phyloP scores from a whole-genome alignment of 2,113 vertebrate species.

The Burhinus bistriatus region DNA sequence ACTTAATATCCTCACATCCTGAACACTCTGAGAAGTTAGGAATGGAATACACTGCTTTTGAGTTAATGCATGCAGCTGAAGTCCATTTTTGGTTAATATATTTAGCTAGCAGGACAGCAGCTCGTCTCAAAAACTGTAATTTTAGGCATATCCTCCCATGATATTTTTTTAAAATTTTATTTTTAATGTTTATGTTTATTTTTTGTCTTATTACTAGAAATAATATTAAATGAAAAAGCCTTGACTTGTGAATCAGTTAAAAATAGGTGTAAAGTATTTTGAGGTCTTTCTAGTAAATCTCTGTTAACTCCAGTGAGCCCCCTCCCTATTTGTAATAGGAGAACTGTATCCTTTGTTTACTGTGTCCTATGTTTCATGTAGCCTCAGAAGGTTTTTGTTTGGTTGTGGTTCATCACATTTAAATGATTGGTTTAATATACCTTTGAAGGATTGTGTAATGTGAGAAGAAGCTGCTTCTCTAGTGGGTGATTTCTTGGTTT shows the following conservation, averaged over 20 bases:
- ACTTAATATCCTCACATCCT: neutral
- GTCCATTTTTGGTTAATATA: neutral
- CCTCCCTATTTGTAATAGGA: neutral
- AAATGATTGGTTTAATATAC: neutral
- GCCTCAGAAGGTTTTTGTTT: neutral
- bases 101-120: neutral
- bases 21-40: neutral
- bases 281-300: neutral
- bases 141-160: neutral
- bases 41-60: neutral
- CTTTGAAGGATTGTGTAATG: neutral
- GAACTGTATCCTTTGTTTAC: neutral
- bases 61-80: neutral
- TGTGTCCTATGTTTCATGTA: neutral
- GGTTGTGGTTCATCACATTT: neutral
- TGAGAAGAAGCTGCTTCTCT: neutral
- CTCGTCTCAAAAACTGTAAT: neutral
- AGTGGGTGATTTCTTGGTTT: neutral
- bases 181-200: neutral
- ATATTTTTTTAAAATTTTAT: neutral
- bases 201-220: neutral
- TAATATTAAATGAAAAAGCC: neutral
- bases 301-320: neutral
- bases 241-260: neutral
- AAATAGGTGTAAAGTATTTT: neutral